Percentiles rank a stretch among this genome's conserved stretches.
phyloP scores from a whole-genome alignment of 2,888 invertebrate genomes.

The Horisme vitalbata region DNA sequence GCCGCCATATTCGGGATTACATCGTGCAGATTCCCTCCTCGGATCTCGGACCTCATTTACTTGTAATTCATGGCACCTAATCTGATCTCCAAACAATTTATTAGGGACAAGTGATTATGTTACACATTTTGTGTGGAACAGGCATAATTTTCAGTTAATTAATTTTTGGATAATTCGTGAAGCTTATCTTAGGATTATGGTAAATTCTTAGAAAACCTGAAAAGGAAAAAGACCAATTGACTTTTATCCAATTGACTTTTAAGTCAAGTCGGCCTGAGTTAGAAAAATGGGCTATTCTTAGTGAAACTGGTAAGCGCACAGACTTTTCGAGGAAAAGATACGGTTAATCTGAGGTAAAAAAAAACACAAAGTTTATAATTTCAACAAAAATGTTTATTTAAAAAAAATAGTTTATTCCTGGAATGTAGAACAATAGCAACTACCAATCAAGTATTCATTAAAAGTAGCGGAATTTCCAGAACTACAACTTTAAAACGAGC shows the following conservation, averaged over 20 bases:
- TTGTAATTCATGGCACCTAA: conserved; percentile 40
- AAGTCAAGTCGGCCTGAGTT: too few relatives aligned
- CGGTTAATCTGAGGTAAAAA: too few relatives aligned
- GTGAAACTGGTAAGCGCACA: too few relatives aligned
- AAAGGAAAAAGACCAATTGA: too few relatives aligned
- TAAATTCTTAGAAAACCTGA: too few relatives aligned
- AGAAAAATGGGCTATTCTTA: too few relatives aligned
- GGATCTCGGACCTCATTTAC: conserved; percentile 42
- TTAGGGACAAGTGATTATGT: conserved; percentile 33
- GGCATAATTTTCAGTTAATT: conserved; percentile 16
- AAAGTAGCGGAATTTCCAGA: not conserved
- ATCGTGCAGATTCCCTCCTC: conserved; percentile 31
- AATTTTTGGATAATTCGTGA: not conserved
- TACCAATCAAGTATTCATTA: not conserved
- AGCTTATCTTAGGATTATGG: too few relatives aligned
- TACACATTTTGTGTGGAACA: conserved; percentile 7
- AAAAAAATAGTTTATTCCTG: too few relatives aligned
- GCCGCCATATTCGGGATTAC: conserved; percentile 32
- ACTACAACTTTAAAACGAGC: conserved; percentile 15
- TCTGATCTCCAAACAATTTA: conserved; percentile 40
- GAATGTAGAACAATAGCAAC: not conserved
- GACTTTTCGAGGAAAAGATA: too few relatives aligned
- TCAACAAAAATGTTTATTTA: too few relatives aligned
- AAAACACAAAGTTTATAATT: too few relatives aligned
- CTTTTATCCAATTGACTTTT: too few relatives aligned